Evolutionary conservation across 2,113 vertebrate genomes (phyloP), one percentile per base, ranked within the genome.

Genomic region (Hydropotes inermis): DNA sequence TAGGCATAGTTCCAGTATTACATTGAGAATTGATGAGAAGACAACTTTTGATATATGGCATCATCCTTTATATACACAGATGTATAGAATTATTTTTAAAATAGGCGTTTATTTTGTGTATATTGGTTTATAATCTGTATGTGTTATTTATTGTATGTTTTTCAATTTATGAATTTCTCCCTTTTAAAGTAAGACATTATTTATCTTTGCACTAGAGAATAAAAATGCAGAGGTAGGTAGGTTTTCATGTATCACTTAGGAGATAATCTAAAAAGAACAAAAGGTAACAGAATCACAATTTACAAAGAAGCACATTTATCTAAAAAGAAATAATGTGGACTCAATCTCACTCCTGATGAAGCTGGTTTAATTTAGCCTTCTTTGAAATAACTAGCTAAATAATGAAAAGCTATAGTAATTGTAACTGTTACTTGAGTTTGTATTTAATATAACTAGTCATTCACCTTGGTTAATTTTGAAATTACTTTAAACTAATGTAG

Each of bases 121-220:
- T 36, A 33, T 57, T 61, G 57, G 25, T 47, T 96, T 91, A 30
- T 58, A 39, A 50, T 70, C 33, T 87, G 3, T 76, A 25, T 87
- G 39, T 90, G 55, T 11, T 81, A 54, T 89, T 90, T 39, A 74
- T 43, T 43, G 14, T 23, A 70, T 23, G 19, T 39, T 39, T 70
- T 70, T 39, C 19, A 70, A 39, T 85, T 90, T 47, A 74, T 57
- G 45, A 61, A 90, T 61, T 83, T 36, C n/a, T 54, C 27, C 15
- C 28, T 43, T 45, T 60, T 55, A 55, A 67, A 52, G 39, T 21
- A 87, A 47, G 17, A 50, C 11, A 4, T n/a, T 91, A 30, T 94
- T 97, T 96, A 85, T 79, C 50, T 90, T 95, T 76, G 47, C 47
- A 43, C 76, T 95, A 27, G 17, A 64, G 67, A 74, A 89, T 93